phyloP scores from a whole-genome alignment of 2,113 vertebrate genomes.

The Halcyon senegalensis region DNA sequence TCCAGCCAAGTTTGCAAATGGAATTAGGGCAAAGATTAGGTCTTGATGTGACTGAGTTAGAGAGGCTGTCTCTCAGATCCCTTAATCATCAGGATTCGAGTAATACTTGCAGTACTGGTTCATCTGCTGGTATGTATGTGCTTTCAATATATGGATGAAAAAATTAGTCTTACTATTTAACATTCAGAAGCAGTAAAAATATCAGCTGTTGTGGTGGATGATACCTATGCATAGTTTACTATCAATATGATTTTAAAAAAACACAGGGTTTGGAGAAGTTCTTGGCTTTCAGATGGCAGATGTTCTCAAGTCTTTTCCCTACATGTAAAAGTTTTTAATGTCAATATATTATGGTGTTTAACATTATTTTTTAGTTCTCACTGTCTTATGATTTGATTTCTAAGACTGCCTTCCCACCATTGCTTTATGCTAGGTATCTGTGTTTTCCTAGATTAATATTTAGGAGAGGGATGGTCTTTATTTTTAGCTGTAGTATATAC shows the following conservation, averaged over 20 bases:
- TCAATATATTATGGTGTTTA: neutral
- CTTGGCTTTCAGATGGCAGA: neutral
- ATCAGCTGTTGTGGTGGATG: neutral
- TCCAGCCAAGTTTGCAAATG: neutral
- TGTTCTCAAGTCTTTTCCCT: neutral
- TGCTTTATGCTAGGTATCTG: neutral
- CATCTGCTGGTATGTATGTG: neutral
- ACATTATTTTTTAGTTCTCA: neutral
- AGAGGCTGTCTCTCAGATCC: neutral
- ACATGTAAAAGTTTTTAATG: neutral
- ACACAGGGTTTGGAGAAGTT: neutral
- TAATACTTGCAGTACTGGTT: neutral
- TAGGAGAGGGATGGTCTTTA: neutral
- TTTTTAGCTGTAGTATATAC: neutral
- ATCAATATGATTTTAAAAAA: neutral
- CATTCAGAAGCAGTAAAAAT: neutral
- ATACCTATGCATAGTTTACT: neutral
- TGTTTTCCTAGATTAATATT: neutral
- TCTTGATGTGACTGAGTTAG: neutral
- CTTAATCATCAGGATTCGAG: neutral
- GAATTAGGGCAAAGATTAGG: neutral
- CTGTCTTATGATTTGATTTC: neutral
- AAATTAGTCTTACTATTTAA: neutral
- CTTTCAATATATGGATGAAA: neutral
- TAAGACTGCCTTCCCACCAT: neutral